phyloP scores from a whole-genome alignment of 2,797 vertebrate species.

The Prionace glauca region DNA sequence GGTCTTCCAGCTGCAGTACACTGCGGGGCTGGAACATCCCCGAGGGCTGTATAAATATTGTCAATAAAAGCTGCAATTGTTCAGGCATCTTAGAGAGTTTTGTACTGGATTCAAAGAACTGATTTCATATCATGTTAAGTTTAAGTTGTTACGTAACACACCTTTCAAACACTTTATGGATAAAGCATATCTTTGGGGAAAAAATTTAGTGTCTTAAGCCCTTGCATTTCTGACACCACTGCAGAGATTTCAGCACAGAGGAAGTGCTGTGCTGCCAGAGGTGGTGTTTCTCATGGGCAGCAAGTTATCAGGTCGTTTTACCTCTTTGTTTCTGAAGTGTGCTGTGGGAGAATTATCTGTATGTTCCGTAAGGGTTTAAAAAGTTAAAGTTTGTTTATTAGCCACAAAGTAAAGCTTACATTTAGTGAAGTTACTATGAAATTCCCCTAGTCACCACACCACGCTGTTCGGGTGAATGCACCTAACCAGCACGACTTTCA shows the following conservation, averaged over 20 bases:
- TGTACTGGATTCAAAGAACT: no score
- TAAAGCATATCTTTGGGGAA: no score
- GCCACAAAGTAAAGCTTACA: no score
- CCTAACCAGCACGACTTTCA: no score
- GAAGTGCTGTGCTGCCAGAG: not conserved
- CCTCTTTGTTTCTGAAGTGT: not conserved
- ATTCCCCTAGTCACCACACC: no score
- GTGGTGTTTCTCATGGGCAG: not conserved
- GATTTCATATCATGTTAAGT: no score
- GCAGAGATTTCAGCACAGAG: not conserved
- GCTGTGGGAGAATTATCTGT: not conserved
- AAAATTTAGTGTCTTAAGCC: not conserved
- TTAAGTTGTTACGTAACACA: no score
- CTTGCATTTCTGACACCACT: not conserved
- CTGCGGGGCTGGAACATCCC: not conserved
- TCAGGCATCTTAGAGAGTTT: no score
- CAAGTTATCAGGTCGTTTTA: not conserved
- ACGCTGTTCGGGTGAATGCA: no score
- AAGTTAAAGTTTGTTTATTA: no score
- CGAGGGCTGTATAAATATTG: not conserved
- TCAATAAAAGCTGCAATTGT: not conserved
- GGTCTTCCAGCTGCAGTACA: not conserved
- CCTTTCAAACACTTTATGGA: no score
- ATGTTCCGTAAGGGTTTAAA: not conserved
- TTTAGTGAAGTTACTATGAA: no score